phyloP scores from a whole-genome alignment of 2,797 vertebrate genomes.

The Microhierax caerulescens region DNA sequence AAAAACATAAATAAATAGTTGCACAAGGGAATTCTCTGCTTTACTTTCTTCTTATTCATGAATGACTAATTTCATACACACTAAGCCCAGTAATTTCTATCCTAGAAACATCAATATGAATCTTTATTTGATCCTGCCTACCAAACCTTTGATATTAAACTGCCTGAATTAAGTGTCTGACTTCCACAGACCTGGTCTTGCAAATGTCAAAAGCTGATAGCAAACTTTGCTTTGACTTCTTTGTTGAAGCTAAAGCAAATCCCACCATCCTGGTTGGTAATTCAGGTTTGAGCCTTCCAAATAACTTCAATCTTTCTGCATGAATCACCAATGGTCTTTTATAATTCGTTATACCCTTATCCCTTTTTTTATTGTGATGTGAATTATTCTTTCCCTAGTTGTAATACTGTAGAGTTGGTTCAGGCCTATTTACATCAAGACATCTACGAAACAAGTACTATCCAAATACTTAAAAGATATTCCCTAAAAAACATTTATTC shows the following conservation, averaged over 20 bases:
- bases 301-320: neutral
- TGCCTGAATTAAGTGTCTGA: neutral
- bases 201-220: neutral
- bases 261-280: neutral
- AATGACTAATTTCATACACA: neutral
- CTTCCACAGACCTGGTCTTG: neutral
- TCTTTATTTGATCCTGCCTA: neutral
- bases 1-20: neutral
- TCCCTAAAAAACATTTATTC: neutral
- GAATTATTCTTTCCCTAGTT: neutral
- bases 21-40: neutral
- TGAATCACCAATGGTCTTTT: neutral
- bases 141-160: neutral
- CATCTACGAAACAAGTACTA: neutral
- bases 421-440: neutral
- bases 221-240: neutral
- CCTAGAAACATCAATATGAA: neutral
- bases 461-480: neutral
- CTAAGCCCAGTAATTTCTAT: neutral
- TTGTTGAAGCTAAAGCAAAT: neutral
- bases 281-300: neutral
- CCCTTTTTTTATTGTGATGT: neutral
- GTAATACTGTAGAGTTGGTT: neutral
- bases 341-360: neutral
- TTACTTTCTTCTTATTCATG: neutral